Conservation (phyloP, 2,888 invertebrate genomes). For the Zaprionus lineosus region DNA sequence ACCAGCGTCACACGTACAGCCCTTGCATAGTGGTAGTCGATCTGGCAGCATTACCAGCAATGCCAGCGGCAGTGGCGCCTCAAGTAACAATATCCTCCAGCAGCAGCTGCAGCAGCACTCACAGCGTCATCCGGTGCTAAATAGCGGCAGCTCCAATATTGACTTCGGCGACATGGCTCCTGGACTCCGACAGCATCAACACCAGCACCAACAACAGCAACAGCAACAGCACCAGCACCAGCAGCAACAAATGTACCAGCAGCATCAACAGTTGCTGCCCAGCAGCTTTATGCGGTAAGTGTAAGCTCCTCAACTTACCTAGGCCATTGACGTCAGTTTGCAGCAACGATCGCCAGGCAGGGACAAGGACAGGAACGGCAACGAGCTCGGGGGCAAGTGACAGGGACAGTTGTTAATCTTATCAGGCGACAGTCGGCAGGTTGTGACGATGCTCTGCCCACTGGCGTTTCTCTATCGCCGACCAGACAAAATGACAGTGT, state of each 20-base stretch:
- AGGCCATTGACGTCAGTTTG: slow-evolving; percentile 58
- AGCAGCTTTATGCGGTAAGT: slow-evolving; percentile 77
- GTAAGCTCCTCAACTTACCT: slow-evolving; percentile 28
- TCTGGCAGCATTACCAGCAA: slow-evolving; percentile 79
- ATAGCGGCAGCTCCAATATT: slow-evolving; percentile 62
- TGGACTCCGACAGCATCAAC: slow-evolving; percentile 61
- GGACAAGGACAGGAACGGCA: background rate
- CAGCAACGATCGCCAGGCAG: slow-evolving; percentile 10
- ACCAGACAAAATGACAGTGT: slow-evolving; percentile 48
- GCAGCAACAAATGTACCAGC: slow-evolving; percentile 34
- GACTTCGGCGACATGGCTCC: slow-evolving; percentile 74
- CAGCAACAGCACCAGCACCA: slow-evolving; percentile 45
- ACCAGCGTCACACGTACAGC: slow-evolving; percentile 44
- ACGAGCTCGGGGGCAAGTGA: background rate
- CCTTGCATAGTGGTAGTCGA: slow-evolving; percentile 71
- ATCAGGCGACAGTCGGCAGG: slow-evolving; percentile 44
- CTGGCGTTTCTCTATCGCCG: slow-evolving; percentile 53
- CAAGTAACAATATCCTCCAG: slow-evolving; percentile 42
- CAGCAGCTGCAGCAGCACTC: slow-evolving; percentile 32
- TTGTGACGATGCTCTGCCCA: slow-evolving; percentile 43
- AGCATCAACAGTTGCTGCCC: slow-evolving; percentile 65
- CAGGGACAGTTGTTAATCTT: slow-evolving; percentile 47
- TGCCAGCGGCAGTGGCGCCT: slow-evolving; percentile 56
- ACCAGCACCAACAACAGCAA: slow-evolving; percentile 39
- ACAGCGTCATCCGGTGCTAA: slow-evolving; percentile 59